phyloP scores from a whole-genome alignment of 2,797 vertebrate species.

The Serranus cabrilla region DNA sequence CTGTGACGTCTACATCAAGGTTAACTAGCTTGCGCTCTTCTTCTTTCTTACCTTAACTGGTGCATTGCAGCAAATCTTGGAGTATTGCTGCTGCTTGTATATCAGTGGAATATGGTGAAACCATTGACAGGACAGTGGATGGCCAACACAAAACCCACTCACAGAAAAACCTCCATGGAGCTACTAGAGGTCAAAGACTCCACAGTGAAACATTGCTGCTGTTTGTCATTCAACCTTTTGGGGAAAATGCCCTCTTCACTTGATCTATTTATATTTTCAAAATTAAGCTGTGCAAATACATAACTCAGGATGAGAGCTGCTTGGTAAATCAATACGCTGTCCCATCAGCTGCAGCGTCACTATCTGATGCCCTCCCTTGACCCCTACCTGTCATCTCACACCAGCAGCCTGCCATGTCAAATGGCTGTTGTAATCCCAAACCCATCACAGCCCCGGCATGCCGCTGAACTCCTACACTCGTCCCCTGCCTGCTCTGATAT shows the following conservation, averaged over 20 bases:
- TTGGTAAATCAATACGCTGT: slow-evolving; percentile 5
- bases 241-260: neutral
- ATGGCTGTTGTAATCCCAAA: slow-evolving; percentile 51
- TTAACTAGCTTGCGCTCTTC: neutral
- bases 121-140: neutral
- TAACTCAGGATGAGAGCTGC: slow-evolving; percentile 13
- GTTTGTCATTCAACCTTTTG: neutral
- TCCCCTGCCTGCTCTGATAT: slow-evolving; percentile 59
- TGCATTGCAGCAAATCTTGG: neutral
- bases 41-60: neutral
- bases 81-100: neutral
- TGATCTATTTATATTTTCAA: neutral
- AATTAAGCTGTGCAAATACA: slow-evolving; percentile 12
- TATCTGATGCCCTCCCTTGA: slow-evolving; percentile 43
- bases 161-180: slow-evolving; percentile 1
- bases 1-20: neutral
- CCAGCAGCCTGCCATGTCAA: slow-evolving; percentile 51
- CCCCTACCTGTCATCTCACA: slow-evolving; percentile 49
- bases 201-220: neutral
- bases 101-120: neutral
- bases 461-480: slow-evolving; percentile 53
- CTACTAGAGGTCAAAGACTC: slow-evolving; percentile 3
- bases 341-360: slow-evolving; percentile 26
- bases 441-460: slow-evolving; percentile 60
- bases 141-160: too few species aligned